Percentiles rank a stretch among this genome's conserved stretches.
Conservation (phyloP, 2,888 invertebrate species). For the Caenorhabditis imperialis region DNA sequence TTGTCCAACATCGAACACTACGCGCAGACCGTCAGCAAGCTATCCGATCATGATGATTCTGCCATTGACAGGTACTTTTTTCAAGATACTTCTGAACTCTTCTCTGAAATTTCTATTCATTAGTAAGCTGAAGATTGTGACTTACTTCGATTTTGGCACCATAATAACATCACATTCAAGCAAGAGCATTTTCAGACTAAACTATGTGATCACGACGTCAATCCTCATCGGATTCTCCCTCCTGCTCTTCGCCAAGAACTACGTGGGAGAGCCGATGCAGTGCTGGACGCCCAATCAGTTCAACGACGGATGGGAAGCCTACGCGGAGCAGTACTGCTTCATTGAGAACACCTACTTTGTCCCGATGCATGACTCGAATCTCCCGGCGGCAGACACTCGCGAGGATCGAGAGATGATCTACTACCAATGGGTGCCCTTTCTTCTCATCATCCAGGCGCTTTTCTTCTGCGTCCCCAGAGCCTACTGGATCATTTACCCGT, state of each 20-base stretch:
- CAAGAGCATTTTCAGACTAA: slow-evolving; percentile 74
- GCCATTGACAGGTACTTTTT: slow-evolving; percentile 78
- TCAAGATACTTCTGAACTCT: too few relatives aligned
- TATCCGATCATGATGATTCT: slow-evolving; percentile 78
- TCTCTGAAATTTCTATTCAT: too few relatives aligned
- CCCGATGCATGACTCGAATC: slow-evolving; percentile 61
- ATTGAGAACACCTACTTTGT: slow-evolving; percentile 80
- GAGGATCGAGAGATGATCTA: slow-evolving; percentile 68
- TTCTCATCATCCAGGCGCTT: slow-evolving; percentile 71
- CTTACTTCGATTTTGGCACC: neutral
- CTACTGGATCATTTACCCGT: slow-evolving; percentile 64
- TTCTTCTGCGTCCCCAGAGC: slow-evolving; percentile 68
- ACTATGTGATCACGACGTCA: slow-evolving; percentile 79
- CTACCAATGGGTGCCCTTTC: slow-evolving; percentile 78
- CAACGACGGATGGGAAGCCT: slow-evolving; percentile 79
- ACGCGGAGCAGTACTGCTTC: slow-evolving; percentile 81
- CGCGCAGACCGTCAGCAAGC: slow-evolving; percentile 20
- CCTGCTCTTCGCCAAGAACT: slow-evolving; percentile 80
- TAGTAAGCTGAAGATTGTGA: too few relatives aligned
- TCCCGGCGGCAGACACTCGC: slow-evolving; percentile 58
- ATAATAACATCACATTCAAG: too few relatives aligned
- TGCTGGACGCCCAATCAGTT: slow-evolving; percentile 78
- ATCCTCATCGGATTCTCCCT: slow-evolving; percentile 79
- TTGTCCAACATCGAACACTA: slow-evolving; percentile 51
- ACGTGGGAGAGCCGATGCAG: slow-evolving; percentile 80